phyloP scores from a whole-genome alignment of 2,113 vertebrate genomes.

The Corythoichthys haematopterus region DNA sequence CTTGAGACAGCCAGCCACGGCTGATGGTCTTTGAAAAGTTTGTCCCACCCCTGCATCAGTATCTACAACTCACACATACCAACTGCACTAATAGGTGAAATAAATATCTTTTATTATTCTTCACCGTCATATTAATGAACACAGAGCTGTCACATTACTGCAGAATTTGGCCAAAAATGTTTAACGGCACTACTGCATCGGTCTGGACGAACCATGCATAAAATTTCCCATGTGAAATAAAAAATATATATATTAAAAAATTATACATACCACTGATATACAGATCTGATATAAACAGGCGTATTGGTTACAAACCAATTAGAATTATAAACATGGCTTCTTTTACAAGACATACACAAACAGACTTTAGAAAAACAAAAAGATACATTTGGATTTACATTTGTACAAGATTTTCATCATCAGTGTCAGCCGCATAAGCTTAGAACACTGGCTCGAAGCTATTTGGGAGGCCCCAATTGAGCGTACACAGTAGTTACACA shows the following conservation, averaged over 20 bases:
- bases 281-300: slow-evolving; percentile 82
- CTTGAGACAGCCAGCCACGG: no score
- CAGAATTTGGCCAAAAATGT: slow-evolving; percentile 60
- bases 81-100: slow-evolving; percentile 51
- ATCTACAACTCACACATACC: no score
- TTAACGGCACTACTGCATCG: slow-evolving; percentile 58
- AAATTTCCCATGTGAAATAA: slow-evolving; percentile 65
- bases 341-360: slow-evolving; percentile 73
- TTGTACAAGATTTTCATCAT: slow-evolving; percentile 50
- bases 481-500: slow-evolving; percentile 53
- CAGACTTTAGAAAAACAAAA: slow-evolving; percentile 44
- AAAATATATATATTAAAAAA: slow-evolving; percentile 77
- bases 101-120: slow-evolving; percentile 76
- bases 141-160: slow-evolving; percentile 62
- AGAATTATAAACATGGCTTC: slow-evolving; percentile 81
- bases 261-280: slow-evolving; percentile 81
- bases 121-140: slow-evolving; percentile 64
- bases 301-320: slow-evolving; percentile 80
- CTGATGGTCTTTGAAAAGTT: no score
- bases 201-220: slow-evolving; percentile 72
- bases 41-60: no score
- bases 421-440: slow-evolving; percentile 35
- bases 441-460: slow-evolving; percentile 59
- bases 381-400: slow-evolving; percentile 56
- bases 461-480: slow-evolving; percentile 52